Percentiles rank a stretch among this genome's conserved stretches.
phyloP scores from a whole-genome alignment of 2,113 vertebrate species.

The Coptodon rendalli region DNA sequence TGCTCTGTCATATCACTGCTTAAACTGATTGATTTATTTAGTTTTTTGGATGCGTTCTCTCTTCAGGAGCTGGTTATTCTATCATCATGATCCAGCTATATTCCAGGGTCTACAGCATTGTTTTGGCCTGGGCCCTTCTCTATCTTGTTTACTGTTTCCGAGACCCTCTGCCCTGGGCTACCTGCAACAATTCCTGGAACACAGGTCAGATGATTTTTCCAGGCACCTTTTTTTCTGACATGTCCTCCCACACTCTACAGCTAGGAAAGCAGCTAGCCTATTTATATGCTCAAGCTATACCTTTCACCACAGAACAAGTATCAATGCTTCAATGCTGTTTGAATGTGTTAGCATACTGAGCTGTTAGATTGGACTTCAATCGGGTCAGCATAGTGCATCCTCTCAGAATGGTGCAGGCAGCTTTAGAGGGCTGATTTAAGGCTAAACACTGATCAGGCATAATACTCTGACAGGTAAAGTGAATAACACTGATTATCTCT shows the following conservation, averaged over 20 bases:
- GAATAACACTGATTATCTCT: background rate
- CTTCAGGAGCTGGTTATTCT: conserved; percentile 80
- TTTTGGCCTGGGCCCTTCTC: conserved; percentile 83
- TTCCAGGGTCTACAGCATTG: conserved; percentile 77
- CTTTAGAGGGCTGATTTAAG: background rate
- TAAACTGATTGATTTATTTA: background rate
- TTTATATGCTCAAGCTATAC: background rate
- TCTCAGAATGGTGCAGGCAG: background rate
- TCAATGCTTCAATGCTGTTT: background rate
- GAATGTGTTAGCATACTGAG: background rate
- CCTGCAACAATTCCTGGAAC: conserved; percentile 81
- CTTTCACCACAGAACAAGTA: background rate
- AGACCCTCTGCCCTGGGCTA: conserved; percentile 79
- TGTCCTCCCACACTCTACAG: background rate
- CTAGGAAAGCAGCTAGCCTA: background rate
- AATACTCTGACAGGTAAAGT: background rate
- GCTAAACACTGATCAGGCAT: background rate
- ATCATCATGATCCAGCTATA: conserved; percentile 77
- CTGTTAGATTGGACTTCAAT: background rate
- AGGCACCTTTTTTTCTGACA: background rate
- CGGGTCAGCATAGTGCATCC: background rate
- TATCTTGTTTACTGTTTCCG: conserved; percentile 82
- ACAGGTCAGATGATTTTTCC: conserved; percentile 66
- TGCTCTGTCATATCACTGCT: background rate
- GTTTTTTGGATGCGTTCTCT: background rate